These are phyloP conservation scores for Matsumurasca onukii DNA, from an alignment of 1,140 invertebrate species.

Conservation along the genomic window DNA sequence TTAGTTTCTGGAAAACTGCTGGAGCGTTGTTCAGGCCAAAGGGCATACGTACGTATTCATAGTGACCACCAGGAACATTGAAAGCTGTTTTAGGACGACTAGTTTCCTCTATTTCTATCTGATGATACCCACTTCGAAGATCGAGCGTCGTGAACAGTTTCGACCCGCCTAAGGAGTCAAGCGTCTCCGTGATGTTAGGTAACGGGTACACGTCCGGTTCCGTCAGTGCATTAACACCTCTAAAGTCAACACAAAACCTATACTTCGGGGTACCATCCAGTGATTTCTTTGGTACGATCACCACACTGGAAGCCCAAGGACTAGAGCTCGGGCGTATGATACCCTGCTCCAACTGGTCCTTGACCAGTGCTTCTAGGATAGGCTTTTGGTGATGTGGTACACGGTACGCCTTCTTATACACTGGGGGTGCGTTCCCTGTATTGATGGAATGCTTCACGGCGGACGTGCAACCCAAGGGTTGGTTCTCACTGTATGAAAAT, in stretches of 20 bases:
- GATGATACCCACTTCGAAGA: slow-evolving; percentile 41
- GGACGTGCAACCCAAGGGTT: background rate
- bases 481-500: background rate
- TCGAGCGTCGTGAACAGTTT: slow-evolving; percentile 40
- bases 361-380: background rate
- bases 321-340: background rate
- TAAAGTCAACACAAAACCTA: background rate
- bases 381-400: background rate
- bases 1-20: slow-evolving; percentile 37
- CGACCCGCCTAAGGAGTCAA: slow-evolving; percentile 47
- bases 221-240: background rate
- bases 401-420: background rate
- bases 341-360: background rate
- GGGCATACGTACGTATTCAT: no score
- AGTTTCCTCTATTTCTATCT: no score
- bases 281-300: background rate
- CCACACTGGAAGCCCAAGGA: background rate
- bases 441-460: background rate
- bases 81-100: slow-evolving; percentile 34
- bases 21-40: slow-evolving; percentile 37
- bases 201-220: background rate
- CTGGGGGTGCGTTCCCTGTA: background rate
- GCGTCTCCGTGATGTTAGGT: no score
- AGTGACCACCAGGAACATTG: slow-evolving; percentile 34
- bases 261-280: background rate